Evolutionary conservation across 2,888 invertebrate genomes (phyloP), one percentile per base, ranked within the genome.

Genomic region (Reticulitermes lucifugus): DNA sequence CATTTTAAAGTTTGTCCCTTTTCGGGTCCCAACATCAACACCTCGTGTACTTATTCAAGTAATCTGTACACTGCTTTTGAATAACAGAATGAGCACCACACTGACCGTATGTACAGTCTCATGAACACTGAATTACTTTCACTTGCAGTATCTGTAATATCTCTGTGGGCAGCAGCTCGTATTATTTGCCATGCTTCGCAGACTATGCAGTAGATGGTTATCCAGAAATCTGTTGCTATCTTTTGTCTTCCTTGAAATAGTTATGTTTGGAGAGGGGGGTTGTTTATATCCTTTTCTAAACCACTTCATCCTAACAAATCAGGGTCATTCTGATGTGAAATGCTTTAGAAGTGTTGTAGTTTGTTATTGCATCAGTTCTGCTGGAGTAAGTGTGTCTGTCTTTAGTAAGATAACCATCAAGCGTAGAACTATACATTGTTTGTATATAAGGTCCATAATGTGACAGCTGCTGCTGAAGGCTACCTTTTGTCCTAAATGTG

Each of bases 111-210:
- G 65, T n/a, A 9, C n/a, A 65, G 65, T 65, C 65, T 65, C 65
- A 65, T n/a, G 65, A 73, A 73, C 6, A 73, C 73, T 73, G 73
- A 29, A 73, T 73, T 41, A 73, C 73, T 73, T 73, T 73, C 41
- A 41, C 73, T 73, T 41, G 35, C 73, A 18, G 18, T 18, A n/a
- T 65, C 65, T 21, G 14, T 14, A 25, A n/a, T 21, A 73, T 35
- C 73, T 73, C 41, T 21, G 21, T 73, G 41, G 41, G 41, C 73
- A 73, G 29, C 41, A 41, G 5, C 73, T 29, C 12, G 73, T 41
- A 73, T 73, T 73, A 22, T 73, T 2, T 65, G 65, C n/a, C 25
- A 65, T n/a, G 65, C 65, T 65, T 65, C 65, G 65, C 25, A 25
- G 65, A 65, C 9, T 65, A 12, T 25, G 65, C 65, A 65, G 25